Evolutionary conservation across 2,888 invertebrate species (phyloP), one percentile per base, ranked within the genome.

Genomic region (Myathropa florea): DNA sequence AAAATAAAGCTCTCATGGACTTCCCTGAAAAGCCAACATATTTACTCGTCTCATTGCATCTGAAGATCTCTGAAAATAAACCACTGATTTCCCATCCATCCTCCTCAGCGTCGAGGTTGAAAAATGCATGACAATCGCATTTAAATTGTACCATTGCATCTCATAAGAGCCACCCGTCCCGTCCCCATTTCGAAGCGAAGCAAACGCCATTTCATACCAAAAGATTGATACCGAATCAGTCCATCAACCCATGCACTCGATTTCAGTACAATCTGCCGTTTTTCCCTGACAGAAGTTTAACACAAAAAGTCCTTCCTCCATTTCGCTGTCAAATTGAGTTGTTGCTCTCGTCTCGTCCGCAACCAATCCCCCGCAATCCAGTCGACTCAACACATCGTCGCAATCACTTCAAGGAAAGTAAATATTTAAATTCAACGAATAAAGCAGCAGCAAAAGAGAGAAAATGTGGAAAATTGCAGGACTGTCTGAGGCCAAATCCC

Each of bases 391-490:
- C 64, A 64, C 68, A 78, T 65, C 33, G 55, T 65, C 33, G 55
- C 57, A 75, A 64, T 57, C 64, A 64, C 60, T 73, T 18, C 46
- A 46, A 71, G 30, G 57, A 76, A 36, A 55, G 81, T 81, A 77
- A 85, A 85, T 77, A 77, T 81, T 60, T 67, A 53, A 73, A 33
- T 64, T 63, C 63, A 65, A 39, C 72, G 55, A 77, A 77, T 59
- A 77, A 77, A 33, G 33, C 33, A 33, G 33, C 28, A 39, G 14
- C 14, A 76, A 33, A 59, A n/a, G 18, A 65, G 18, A 46, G 36
- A 67, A 39, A 30, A 24, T 14, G 39, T 18, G 46, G 12, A 36
- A 28, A 14, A 6, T 57, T 18, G 3, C n/a, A 26, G n/a, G 60
- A 57, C 65, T n/a, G 36, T 71, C 30, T 36, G 39, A 78, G 46